Evolutionary conservation across 2,888 invertebrate species (phyloP), one percentile per base, ranked within the genome.

Genomic region (Chymomyza procnemis): DNA sequence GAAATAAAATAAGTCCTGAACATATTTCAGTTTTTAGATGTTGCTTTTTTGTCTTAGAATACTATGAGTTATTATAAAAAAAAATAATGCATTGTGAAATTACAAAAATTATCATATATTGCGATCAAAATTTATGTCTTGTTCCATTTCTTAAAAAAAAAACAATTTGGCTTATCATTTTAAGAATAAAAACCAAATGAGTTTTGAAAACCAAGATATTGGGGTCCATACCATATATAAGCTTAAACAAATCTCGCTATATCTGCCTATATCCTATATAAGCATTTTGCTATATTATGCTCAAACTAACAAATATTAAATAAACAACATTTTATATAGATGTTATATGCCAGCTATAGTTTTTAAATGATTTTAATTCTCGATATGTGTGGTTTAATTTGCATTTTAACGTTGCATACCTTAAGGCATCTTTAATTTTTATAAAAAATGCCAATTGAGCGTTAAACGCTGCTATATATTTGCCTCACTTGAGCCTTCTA

Each of bases 381-480:
- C 81, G 82, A 80, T 82, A 85, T 82, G 78, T 82, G 71, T 71
- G 61, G 46, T 65, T 62, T 69, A 71, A 50, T 72, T 76, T 70
- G 72, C 79, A 73, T 78, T 75, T 66, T 62, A 64, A 66, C 62
- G 64, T 73, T 78, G 67, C 71, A 72, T 74, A 71, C 63, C 76
- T 79, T 78, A 79, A 79, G 79, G 81, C 77, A 66, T 66, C 67
- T 68, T 71, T 72, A 41, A 64, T 67, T 48, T 56, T 21, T 67
- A 61, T 60, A 52, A 65, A 73, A 26, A 71, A 58, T 76, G 74
- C 62, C 67, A 58, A 63, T n/a, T n/a, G 55, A 74, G 84, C 81
- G 81, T 81, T 81, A 59, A 73, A 81, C 81, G 81, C 81, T 70
- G 67, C 71, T 69, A 73, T 73, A 69, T 75, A 69, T 72, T 30